Evolutionary conservation across 2,888 invertebrate genomes (phyloP).

Genomic region (Ethmia dodecea): DNA sequence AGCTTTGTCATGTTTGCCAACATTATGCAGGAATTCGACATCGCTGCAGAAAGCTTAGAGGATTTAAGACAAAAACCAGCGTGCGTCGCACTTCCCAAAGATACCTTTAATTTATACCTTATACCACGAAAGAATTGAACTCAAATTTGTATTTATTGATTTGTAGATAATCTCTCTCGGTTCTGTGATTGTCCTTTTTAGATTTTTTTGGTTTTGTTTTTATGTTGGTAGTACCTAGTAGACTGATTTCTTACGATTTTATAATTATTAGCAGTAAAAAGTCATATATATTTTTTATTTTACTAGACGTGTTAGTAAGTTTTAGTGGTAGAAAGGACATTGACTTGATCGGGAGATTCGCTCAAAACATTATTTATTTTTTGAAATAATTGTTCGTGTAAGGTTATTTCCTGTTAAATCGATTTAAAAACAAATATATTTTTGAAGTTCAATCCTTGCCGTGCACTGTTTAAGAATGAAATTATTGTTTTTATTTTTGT

Average conservation of each 20-base stretch:
- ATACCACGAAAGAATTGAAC: conserved; percentile 66
- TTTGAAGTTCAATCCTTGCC: no score
- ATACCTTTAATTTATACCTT: conserved; percentile 81
- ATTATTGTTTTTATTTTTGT: no score
- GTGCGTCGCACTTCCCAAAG: conserved; percentile 85
- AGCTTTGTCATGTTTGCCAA: conserved; percentile 85
- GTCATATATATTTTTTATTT: not conserved
- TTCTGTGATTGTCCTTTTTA: no score
- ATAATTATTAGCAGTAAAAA: not conserved
- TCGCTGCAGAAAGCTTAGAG: conserved; percentile 73
- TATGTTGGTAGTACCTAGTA: no score
- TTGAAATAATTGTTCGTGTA: conserved; percentile 22
- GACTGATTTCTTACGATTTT: no score
- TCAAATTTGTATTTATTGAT: conserved; percentile 11
- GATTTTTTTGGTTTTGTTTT: no score
- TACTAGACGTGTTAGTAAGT: not conserved
- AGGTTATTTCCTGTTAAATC: conserved; percentile 12
- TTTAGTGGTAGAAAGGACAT: not conserved
- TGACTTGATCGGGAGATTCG: conserved; percentile 17
- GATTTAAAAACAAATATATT: no score
- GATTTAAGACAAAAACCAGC: conserved; percentile 80
- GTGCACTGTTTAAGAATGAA: no score
- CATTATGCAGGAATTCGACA: conserved; percentile 83
- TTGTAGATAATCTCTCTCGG: conserved; percentile 24
- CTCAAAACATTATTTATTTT: conserved; percentile 43